Percentiles rank a stretch among this genome's conserved stretches.
These are phyloP conservation scores for Sinonovacula constricta DNA, from an alignment of 1,140 invertebrate genomes.

Conservation along the genomic window DNA sequence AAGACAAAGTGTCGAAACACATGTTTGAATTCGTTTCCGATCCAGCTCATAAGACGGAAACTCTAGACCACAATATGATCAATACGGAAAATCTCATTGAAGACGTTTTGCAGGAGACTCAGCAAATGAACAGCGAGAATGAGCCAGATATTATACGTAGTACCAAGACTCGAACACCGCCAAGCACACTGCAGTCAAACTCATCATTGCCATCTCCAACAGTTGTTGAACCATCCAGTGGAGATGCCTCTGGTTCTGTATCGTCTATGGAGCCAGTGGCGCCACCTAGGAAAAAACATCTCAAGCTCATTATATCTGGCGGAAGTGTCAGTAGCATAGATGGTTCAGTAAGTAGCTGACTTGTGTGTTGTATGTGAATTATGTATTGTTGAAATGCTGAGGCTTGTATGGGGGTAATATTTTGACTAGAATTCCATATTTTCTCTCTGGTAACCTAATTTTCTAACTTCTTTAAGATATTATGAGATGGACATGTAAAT, in stretches of 20 bases:
- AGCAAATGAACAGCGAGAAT: slow-evolving; percentile 50
- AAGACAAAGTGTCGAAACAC: slow-evolving; percentile 62
- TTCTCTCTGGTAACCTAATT: no score
- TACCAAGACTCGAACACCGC: slow-evolving; percentile 84
- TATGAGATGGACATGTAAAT: no score
- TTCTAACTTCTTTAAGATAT: no score
- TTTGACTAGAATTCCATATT: no score
- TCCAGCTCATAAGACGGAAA: slow-evolving; percentile 1
- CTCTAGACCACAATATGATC: slow-evolving; percentile 35
- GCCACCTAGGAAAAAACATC: slow-evolving; percentile 55
- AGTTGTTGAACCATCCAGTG: slow-evolving; percentile 84
- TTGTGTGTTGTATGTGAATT: no score
- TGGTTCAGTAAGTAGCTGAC: no score
- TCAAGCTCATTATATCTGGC: slow-evolving; percentile 2
- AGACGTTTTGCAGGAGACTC: slow-evolving; percentile 63
- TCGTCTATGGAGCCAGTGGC: slow-evolving; percentile 50
- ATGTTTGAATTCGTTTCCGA: slow-evolving; percentile 41
- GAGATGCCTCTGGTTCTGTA: not conserved
- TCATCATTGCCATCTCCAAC: slow-evolving; percentile 91
- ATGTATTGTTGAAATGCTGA: no score
- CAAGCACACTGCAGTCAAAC: slow-evolving; percentile 70
- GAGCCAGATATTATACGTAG: slow-evolving; percentile 97
- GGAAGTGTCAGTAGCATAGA: not conserved
- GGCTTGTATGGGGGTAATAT: no score
- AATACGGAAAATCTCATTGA: slow-evolving; percentile 59